Conservation (phyloP, 2,888 invertebrate species). For the Limenitis arthemis region DNA sequence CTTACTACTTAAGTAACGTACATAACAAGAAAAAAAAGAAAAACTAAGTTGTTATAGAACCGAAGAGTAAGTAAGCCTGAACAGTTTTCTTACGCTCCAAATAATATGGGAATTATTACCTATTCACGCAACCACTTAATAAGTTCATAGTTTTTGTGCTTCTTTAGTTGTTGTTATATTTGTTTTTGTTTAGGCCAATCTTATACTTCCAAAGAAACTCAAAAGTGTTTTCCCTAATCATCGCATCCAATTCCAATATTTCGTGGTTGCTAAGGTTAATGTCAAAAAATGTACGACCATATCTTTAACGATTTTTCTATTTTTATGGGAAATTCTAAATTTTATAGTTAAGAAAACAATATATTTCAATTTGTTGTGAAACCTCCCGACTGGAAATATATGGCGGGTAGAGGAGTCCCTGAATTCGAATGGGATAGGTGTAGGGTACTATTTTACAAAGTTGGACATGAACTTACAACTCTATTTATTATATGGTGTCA, state of each 20-base stretch:
- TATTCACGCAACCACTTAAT: background rate
- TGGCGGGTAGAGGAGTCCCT: background rate
- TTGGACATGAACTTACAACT: conserved; percentile 2
- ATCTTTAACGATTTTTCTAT: background rate
- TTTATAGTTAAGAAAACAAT: background rate
- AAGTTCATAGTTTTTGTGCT: too few species aligned
- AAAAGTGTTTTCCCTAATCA: too few species aligned
- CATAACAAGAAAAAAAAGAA: conserved; percentile 6
- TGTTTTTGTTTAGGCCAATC: too few species aligned
- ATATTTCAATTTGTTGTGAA: conserved; percentile 8
- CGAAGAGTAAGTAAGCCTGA: background rate
- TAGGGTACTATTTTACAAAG: conserved; percentile 1
- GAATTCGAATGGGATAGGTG: conserved; percentile 4
- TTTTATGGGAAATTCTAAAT: background rate
- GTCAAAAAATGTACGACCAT: too few species aligned
- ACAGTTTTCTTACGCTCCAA: background rate
- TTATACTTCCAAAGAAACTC: background rate
- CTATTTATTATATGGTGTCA: conserved; percentile 3
- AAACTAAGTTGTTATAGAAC: background rate
- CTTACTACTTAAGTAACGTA: conserved; percentile 17
- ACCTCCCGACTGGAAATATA: background rate
- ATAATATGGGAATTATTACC: conserved; percentile 1
- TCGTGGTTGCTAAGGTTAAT: too few species aligned
- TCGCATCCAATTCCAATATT: too few species aligned
- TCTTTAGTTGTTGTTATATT: too few species aligned